Evolutionary conservation across 1,140 invertebrate genomes (phyloP), one percentile per base, ranked within the genome.

Genomic region (Eumaeus atala): DNA sequence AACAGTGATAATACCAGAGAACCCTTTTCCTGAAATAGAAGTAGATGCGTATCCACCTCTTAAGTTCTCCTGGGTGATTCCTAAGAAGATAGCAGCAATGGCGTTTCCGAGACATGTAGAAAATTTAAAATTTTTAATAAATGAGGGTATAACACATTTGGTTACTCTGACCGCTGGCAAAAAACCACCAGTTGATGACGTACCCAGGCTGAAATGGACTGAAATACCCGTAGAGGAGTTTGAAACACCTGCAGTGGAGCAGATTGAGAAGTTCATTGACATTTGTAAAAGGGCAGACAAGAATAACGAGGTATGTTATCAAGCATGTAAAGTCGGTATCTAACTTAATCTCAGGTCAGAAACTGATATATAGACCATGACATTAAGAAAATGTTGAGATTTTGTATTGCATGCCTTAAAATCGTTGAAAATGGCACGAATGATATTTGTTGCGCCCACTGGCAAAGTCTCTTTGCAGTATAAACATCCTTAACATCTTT

Each of bases 151-250:
- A 21, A 78, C 72, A 9, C 81, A 86, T 67, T 73, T 92, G 40
- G 87, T 92, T 10, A 91, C 90, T 28, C 66, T 92, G 48, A 91
- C 90, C 1, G 89, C 90, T 1, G 92, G 91, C 51, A 89, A 89
- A 59, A 84, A 87, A 40, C 92, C 91, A 6, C 89, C 90, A 7
- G 77, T 90, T 3, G 82, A 85, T 17, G 76, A 78, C 58, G 89
- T 84, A 53, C 68, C 76, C 33, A 82, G 84, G 54, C 72, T 91
- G 42, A 74, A 86, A 53, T 92, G 89, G 89, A 85, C 83, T 7
- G 87, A 90, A 58, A 89, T 93, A 48, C 87, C 90, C 1, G 77
- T 93, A 9, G 82, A 90, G 63, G 92, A 93, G 70, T 92, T 93
- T 61, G 88, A 89, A 60, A 70, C 90, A 0, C 92, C 92, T 6